These are phyloP conservation scores for Laticauda colubrina DNA, from an alignment of 2,113 vertebrate species.

Conservation along the genomic window DNA sequence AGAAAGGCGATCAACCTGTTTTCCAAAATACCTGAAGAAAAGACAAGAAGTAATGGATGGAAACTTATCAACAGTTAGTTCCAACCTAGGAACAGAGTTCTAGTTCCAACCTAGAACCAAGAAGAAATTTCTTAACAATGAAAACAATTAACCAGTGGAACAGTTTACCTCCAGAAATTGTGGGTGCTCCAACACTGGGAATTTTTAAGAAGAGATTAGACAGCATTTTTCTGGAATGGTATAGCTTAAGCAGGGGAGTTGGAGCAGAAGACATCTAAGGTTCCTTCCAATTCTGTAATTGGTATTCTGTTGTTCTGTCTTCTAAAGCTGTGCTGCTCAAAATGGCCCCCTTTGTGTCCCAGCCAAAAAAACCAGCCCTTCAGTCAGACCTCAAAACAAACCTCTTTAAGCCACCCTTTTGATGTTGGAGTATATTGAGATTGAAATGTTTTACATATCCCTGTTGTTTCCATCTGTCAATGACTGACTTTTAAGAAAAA, in stretches of 20 bases:
- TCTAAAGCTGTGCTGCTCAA: neutral
- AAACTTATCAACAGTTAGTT: neutral
- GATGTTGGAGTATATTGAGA: neutral
- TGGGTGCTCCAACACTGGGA: neutral
- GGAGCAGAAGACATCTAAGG: neutral
- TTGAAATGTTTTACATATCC: neutral
- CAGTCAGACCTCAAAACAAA: neutral
- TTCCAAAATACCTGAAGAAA: neutral
- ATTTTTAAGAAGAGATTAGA: neutral
- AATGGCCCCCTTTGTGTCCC: neutral
- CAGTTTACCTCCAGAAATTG: neutral
- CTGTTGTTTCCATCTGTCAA: neutral
- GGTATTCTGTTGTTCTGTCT: neutral
- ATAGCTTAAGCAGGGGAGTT: neutral
- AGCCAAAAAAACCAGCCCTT: neutral
- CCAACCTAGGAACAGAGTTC: neutral
- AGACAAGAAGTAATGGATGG: neutral
- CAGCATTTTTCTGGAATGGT: neutral
- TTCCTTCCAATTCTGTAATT: neutral
- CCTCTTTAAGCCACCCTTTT: neutral
- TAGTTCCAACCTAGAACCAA: neutral
- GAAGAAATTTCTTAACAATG: neutral
- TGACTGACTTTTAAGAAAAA: neutral
- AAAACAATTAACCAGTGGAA: neutral
- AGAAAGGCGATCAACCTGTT: neutral